These are phyloP conservation scores for Lathamus discolor DNA, from an alignment of 2,113 vertebrate genomes.

Conservation along the genomic window DNA sequence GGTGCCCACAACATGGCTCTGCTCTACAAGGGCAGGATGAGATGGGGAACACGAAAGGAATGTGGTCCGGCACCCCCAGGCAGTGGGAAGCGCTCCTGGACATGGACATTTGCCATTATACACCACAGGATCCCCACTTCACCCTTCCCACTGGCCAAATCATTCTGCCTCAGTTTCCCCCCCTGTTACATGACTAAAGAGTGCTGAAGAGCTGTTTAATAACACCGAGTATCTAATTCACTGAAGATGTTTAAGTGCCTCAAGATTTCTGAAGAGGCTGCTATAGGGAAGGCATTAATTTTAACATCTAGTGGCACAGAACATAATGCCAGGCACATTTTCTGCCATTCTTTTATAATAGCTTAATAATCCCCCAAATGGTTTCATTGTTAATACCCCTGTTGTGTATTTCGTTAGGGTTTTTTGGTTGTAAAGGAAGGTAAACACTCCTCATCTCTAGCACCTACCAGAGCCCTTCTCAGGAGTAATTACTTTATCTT, in stretches of 20 bases:
- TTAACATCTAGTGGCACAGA: slow-evolving; percentile 7
- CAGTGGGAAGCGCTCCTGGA: background rate
- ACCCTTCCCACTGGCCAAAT: background rate
- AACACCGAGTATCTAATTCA: background rate
- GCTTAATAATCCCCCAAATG: slow-evolving; percentile 46
- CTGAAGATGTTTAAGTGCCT: slow-evolving; percentile 10
- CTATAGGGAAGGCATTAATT: slow-evolving; percentile 42
- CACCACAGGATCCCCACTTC: fast-evolving
- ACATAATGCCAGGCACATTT: slow-evolving; percentile 44
- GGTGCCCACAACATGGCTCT: background rate
- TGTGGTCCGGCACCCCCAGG: fast-evolving
- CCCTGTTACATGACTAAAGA: fast-evolving
- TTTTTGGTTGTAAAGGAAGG: background rate
- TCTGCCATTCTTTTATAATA: slow-evolving; percentile 25
- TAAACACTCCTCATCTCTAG: slow-evolving; percentile 22
- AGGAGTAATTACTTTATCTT: background rate
- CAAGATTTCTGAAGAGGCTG: slow-evolving; percentile 31
- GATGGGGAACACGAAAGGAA: background rate
- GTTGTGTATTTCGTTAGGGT: slow-evolving; percentile 43
- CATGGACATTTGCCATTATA: background rate
- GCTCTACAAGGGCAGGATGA: background rate
- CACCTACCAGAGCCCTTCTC: background rate
- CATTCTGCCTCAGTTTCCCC: slow-evolving; percentile 28
- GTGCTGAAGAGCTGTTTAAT: background rate
- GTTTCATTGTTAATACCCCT: slow-evolving; percentile 12